These are phyloP conservation scores for Schrankia costaestrigalis DNA, from an alignment of 2,888 invertebrate genomes.

Conservation along the genomic window DNA sequence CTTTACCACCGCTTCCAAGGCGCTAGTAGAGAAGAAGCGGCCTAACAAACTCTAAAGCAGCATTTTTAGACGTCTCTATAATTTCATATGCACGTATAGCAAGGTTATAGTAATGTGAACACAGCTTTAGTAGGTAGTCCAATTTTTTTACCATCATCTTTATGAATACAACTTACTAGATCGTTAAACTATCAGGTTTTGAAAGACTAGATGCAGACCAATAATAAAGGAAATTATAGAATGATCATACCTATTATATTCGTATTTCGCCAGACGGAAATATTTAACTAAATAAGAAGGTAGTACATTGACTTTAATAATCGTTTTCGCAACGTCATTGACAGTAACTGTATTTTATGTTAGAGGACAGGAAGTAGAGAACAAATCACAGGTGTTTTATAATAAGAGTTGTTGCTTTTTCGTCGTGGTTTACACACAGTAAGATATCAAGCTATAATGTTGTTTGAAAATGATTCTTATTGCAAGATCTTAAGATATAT, in stretches of 20 bases:
- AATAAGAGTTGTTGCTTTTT: background rate
- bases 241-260: conserved; percentile 9
- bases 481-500: too few species aligned
- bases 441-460: too few species aligned
- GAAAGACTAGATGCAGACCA: conserved; percentile 15
- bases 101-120: too few species aligned
- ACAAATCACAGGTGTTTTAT: background rate
- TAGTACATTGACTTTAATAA: background rate
- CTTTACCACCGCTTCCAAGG: too few species aligned
- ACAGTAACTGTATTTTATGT: background rate
- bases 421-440: too few species aligned
- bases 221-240: conserved; percentile 21
- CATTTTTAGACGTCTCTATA: too few species aligned
- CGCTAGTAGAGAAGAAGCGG: too few species aligned
- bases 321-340: background rate
- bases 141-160: conserved; percentile 41
- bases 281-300: too few species aligned
- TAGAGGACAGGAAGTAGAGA: background rate
- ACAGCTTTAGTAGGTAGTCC: too few species aligned
- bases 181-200: conserved; percentile 29
- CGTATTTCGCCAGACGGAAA: conserved; percentile 5
- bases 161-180: conserved; percentile 23
- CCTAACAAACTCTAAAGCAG: too few species aligned
- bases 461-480: too few species aligned
- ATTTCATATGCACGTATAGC: too few species aligned